Base-by-base conservation (phyloP, 2,888 invertebrate genomes). In the Drosophila ustulata region DNA sequence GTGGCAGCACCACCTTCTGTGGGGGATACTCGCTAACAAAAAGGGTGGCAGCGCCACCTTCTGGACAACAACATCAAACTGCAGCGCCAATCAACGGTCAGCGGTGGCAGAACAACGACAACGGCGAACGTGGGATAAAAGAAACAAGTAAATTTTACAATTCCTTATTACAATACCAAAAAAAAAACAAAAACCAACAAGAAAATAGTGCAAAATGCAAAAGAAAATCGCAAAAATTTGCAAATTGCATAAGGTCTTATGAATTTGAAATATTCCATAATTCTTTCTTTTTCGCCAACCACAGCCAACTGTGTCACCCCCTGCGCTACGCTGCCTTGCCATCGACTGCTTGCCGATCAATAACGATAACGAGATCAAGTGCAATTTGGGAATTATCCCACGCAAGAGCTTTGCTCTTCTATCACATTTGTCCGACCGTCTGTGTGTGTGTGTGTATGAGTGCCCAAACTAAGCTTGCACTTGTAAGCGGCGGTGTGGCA, bases 121-220 rank as follows among this genome's bases (percentile, higher is more conserved):
- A 5, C 71, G 53, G n/a, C 66, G 52, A 51, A 52, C 68, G 65
- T 65, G 71, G 82, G 64, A 77, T 77, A 73, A 70, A 72, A 50
- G 70, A 76, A 76, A 85, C 91, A 91, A 89, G 89, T 89, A 91
- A 89, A 87, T 90, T 88, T 80, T 78, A 80, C 61, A 64, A 80
- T 88, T 85, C 59, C 76, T 88, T 82, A 75, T 76, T 75, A 65
- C 71, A 78, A 75, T 30, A 18, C 11, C 23, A 47, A 39, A 8
- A 18, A 47, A 39, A 18, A 30, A 47, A 47, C 46, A 30, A 6
- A 52, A 34, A 45, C 11, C 18, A 18, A 63, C 30, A 55, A 59
- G 46, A 71, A 37, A 62, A 18, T 18, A 18, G 59, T 50, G 18
- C 62, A 57, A 75, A 69, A 61, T 65, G 46, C 37, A 37, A 71